Evolutionary conservation across 2,888 invertebrate species (phyloP), one percentile per base, ranked within the genome.

Genomic region (Cylloceria caligata): DNA sequence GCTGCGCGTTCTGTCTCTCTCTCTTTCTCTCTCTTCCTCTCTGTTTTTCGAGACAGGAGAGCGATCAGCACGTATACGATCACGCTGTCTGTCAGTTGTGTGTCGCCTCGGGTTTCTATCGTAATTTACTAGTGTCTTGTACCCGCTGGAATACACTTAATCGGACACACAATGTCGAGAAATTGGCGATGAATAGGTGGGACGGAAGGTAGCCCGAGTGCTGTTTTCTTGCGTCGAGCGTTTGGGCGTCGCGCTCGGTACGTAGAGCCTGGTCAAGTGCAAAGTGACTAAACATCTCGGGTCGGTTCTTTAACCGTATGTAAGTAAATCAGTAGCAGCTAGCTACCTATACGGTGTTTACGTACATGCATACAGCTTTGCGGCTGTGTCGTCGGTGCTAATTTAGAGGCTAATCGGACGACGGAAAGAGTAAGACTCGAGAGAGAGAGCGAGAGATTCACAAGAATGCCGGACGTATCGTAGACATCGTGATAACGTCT

Each of bases 391-490:
- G 60, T 67, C 60, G 64, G 74, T 73, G 83, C 67, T 85, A 84
- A 85, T 84, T 85, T 77, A 84, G 81, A 77, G 81, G 65, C 77
- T 81, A 79, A 84, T 79, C 74, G 62, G 74, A 69, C 72, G 65
- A 65, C 47, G 21, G 27, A 57, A 74, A 76, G 71, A 65, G 55
- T 24, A 52, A 30, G 24, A 36, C 62, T 21, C 11, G 39, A 65
- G 65, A 49, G 55, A 11, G 49, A 16, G 55, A 27, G 24, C 60
- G 62, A 64, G 64, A 64, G 60, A 62, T 34, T 39, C 7, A 57
- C 67, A 80, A 81, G 72, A 74, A 84, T 84, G 85, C 72, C 81
- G 74, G 77, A 84, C 76, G 73, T 73, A 16, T 80, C 80, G 75
- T 83, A 83, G 75, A 79, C 73, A 36, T 45, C 30, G 47, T 34